Base-by-base conservation (phyloP, 2,797 vertebrate genomes). In the Anas georgica region DNA sequence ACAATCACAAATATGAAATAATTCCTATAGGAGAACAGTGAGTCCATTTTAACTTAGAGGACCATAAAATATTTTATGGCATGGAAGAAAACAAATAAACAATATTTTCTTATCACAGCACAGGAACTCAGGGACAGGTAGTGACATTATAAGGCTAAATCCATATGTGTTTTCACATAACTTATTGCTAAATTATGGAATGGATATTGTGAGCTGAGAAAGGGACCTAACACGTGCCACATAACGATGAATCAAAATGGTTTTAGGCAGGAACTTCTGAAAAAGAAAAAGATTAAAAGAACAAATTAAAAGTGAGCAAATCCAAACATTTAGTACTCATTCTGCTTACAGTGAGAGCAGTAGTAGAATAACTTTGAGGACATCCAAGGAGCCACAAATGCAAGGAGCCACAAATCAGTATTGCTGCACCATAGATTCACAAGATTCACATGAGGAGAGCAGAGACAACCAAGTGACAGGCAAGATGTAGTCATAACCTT, bases 301-400 rank as follows among this genome's bases (percentile, higher is more conserved):
- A 22, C 6, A 28, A 11, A 52, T 37, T 28, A 28, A 83, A 94
- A 86, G 69, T 35, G 1, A 74, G 5, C 26, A 69, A 80, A 35
- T 14, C 8, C 7, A 18, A 5, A 56, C 64, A 46, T 43, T 86
- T 59, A 50, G 21, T 41, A 8, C 17, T 84, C 45, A 69, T n/a
- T 15, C 0, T 52, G 11, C 18, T 80, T 68, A 69, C 7, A 56
- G n/a, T 22, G 3, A 31, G 63, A 76, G 58, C 14, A 28, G 8
- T 60, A 45, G 6, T 21, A 35, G 17, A 68, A 72, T 63, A 80
- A 62, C 25, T 23, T 54, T 46, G n/a, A 72, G 33, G 28, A 41
- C 2, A 2, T 54, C 16, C 21, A 35, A 76, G 72, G 33, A 39
- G 6, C 67, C 18, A 48, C 0, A 0, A 37, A 73, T 77, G 39